phyloP scores from a whole-genome alignment of 2,797 vertebrate genomes.

The Mallotus villosus region DNA sequence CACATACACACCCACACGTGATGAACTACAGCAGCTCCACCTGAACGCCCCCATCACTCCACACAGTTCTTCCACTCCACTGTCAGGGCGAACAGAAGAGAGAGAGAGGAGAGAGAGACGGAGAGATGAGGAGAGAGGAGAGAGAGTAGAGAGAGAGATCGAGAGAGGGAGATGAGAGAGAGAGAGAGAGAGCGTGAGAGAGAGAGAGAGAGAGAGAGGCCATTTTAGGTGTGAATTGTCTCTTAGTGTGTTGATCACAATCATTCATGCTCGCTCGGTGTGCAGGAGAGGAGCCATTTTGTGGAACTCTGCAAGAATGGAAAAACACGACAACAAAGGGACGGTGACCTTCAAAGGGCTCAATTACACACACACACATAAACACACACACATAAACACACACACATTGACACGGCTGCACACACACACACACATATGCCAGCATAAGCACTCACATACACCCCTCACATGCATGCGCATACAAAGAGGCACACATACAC shows the following conservation, averaged over 20 bases:
- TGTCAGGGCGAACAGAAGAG: background rate
- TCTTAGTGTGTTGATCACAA: background rate
- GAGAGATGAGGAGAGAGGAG: slow-evolving; percentile 13
- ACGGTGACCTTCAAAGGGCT: slow-evolving; percentile 70
- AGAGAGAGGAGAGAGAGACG: slow-evolving; percentile 13
- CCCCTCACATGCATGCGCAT: slow-evolving; percentile 50
- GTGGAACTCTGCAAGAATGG: slow-evolving; percentile 44
- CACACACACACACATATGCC: background rate
- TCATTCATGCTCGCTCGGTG: background rate
- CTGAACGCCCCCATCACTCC: background rate
- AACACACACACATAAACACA: slow-evolving; percentile 24
- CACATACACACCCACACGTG: background rate
- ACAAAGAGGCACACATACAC: slow-evolving; percentile 26
- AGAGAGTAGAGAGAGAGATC: slow-evolving; percentile 12
- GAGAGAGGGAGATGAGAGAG: slow-evolving; percentile 12
- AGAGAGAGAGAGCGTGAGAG: slow-evolving; percentile 14
- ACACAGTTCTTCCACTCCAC: background rate
- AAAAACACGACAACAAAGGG: slow-evolving; percentile 49
- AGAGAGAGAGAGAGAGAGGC: slow-evolving; percentile 19
- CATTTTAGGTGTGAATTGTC: slow-evolving; percentile 9
- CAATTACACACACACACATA: slow-evolving; percentile 52
- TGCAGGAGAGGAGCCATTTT: slow-evolving; percentile 53
- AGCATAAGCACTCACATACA: slow-evolving; percentile 38
- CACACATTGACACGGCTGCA: slow-evolving; percentile 16
- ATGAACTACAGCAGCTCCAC: background rate